These are phyloP conservation scores for Myodes glareolus DNA, from an alignment of 2,113 vertebrate species.

Conservation along the genomic window DNA sequence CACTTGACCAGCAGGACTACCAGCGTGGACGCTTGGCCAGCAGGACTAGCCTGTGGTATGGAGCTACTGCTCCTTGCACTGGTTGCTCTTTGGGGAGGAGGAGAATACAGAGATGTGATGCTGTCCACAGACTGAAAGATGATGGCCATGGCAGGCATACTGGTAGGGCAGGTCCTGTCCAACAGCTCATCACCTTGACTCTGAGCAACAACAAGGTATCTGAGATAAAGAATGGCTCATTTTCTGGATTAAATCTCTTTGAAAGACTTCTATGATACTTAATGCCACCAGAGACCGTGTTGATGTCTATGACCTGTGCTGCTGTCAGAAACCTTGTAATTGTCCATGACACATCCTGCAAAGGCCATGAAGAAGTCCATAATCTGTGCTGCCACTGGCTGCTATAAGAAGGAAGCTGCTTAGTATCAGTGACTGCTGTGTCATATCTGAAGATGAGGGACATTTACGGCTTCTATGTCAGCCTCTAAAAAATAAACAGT, in stretches of 20 bases:
- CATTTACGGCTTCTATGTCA: background rate
- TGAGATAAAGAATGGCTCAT: background rate
- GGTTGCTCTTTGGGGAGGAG: background rate
- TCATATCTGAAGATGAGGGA: background rate
- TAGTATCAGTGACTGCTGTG: background rate
- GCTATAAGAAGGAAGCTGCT: background rate
- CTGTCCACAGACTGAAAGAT: background rate
- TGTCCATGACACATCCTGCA: background rate
- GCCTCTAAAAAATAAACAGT: fast-evolving
- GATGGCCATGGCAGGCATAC: no score
- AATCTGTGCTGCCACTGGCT: background rate
- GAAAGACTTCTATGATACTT: background rate
- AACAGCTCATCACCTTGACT: background rate
- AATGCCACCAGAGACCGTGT: background rate
- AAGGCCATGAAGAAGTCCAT: no score
- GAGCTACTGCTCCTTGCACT: background rate
- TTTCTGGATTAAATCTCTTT: background rate
- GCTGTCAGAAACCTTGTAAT: no score
- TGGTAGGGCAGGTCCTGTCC: no score
- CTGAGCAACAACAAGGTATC: background rate
- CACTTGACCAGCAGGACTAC: background rate
- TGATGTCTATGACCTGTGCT: background rate
- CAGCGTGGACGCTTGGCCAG: fast-evolving
- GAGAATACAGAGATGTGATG: background rate
- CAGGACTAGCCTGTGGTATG: background rate